Percentiles rank a stretch among this genome's conserved stretches.
These are phyloP conservation scores for Semaprochilodus insignis DNA, from an alignment of 2,797 vertebrate genomes.

Conservation along the genomic window DNA sequence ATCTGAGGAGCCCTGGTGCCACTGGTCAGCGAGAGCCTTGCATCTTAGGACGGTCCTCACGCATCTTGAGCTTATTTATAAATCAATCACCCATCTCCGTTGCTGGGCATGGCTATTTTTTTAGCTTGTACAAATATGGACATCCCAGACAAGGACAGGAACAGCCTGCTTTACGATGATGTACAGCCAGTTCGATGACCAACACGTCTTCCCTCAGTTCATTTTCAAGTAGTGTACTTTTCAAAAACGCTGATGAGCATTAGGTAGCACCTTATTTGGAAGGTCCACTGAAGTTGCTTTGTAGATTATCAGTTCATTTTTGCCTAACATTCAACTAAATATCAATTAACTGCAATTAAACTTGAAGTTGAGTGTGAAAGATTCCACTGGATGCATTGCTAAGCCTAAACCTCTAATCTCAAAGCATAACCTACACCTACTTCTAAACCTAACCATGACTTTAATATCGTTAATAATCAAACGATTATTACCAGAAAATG, in stretches of 20 bases:
- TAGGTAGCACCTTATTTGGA: background rate
- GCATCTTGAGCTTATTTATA: slow-evolving; percentile 59
- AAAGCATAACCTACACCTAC: too few species aligned
- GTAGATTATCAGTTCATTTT: too few species aligned
- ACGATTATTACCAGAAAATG: too few species aligned
- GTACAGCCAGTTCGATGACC: background rate
- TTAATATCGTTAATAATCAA: too few species aligned
- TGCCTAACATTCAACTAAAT: too few species aligned
- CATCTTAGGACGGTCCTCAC: slow-evolving; percentile 42
- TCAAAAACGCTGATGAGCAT: background rate
- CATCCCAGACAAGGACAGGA: slow-evolving; percentile 42
- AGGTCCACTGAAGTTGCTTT: too few species aligned
- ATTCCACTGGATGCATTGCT: too few species aligned
- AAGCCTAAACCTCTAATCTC: too few species aligned
- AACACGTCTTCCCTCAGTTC: background rate
- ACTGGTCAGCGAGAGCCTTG: slow-evolving; percentile 41
- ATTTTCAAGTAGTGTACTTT: background rate
- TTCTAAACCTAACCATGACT: too few species aligned
- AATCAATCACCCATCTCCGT: slow-evolving; percentile 64
- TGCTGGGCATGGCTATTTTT: slow-evolving; percentile 66
- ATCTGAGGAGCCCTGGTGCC: slow-evolving; percentile 40
- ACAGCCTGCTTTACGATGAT: slow-evolving; percentile 40
- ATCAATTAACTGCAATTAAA: too few species aligned
- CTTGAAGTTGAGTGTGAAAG: too few species aligned
- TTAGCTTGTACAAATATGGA: slow-evolving; percentile 65